These are phyloP conservation scores for Falco naumanni DNA, from an alignment of 2,797 vertebrate genomes.

Conservation along the genomic window DNA sequence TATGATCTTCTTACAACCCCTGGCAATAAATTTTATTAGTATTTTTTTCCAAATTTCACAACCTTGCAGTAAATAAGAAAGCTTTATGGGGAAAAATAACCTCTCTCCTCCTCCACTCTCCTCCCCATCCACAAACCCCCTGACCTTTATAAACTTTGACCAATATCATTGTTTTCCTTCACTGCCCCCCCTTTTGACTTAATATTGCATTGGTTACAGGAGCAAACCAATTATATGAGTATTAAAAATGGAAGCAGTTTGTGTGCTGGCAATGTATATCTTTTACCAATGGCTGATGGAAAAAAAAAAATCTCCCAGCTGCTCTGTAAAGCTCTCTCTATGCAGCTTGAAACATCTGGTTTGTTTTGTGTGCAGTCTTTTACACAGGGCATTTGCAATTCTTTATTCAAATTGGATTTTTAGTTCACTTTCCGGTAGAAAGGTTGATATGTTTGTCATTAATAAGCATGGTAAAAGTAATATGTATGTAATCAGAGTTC, in stretches of 20 bases:
- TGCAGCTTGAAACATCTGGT: slow-evolving; percentile 80
- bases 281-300: slow-evolving; percentile 72
- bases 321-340: slow-evolving; percentile 72
- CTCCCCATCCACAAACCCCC: slow-evolving; percentile 41
- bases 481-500: slow-evolving; percentile 43
- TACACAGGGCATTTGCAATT: slow-evolving; percentile 66
- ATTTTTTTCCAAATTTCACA: slow-evolving; percentile 66
- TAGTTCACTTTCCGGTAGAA: slow-evolving; percentile 75
- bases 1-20: slow-evolving; percentile 70
- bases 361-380: slow-evolving; percentile 72
- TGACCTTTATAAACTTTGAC: slow-evolving; percentile 57
- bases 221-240: slow-evolving; percentile 74
- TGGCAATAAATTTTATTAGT: slow-evolving; percentile 70
- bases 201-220: slow-evolving; percentile 66
- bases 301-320: slow-evolving; percentile 75
- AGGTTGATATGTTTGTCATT: slow-evolving; percentile 62
- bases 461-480: slow-evolving; percentile 55
- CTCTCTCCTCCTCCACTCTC: slow-evolving; percentile 50
- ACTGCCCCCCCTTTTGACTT: slow-evolving; percentile 7
- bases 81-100: slow-evolving; percentile 58
- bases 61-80: slow-evolving; percentile 70
- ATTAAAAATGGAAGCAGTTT: slow-evolving; percentile 72
- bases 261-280: slow-evolving; percentile 54
- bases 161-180: slow-evolving; percentile 23
- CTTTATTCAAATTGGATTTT: slow-evolving; percentile 83